Evolutionary conservation across 2,888 invertebrate species (phyloP).

Genomic region (Andrena bicolor): DNA sequence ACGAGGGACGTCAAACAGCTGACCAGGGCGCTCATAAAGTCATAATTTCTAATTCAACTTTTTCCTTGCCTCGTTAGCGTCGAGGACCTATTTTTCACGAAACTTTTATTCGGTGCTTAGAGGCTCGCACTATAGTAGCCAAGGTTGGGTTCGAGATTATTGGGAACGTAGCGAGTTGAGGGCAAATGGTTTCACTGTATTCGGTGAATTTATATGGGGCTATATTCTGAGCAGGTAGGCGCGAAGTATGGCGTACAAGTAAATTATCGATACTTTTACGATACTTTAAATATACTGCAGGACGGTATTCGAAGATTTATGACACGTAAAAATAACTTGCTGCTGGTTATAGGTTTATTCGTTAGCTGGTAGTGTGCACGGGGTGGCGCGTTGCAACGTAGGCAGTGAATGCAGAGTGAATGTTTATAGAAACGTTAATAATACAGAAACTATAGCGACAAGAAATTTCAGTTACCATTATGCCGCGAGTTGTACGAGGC

Average conservation of each 20-base stretch:
- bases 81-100: slow-evolving; percentile 42
- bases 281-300: not conserved
- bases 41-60: slow-evolving; percentile 46
- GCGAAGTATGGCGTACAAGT: slow-evolving; percentile 6
- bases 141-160: slow-evolving; percentile 19
- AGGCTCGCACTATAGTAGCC: slow-evolving; percentile 30
- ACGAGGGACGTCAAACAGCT: not conserved
- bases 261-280: slow-evolving; percentile 6
- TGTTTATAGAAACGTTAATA: slow-evolving; percentile 9
- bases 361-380: not conserved
- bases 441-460: slow-evolving; percentile 4
- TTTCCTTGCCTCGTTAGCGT: not conserved
- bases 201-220: slow-evolving; percentile 47
- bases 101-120: slow-evolving; percentile 50
- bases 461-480: slow-evolving; percentile 34
- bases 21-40: slow-evolving; percentile 14
- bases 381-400: not conserved
- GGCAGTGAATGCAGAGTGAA: not conserved
- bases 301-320: not conserved
- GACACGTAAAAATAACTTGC: slow-evolving; percentile 2
- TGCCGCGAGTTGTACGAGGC: slow-evolving; percentile 17
- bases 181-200: not conserved
- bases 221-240: slow-evolving; percentile 19
- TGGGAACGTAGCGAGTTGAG: slow-evolving; percentile 21
- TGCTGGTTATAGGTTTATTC: not conserved